phyloP scores from a whole-genome alignment of 2,113 vertebrate species.

The Uria lomvia region DNA sequence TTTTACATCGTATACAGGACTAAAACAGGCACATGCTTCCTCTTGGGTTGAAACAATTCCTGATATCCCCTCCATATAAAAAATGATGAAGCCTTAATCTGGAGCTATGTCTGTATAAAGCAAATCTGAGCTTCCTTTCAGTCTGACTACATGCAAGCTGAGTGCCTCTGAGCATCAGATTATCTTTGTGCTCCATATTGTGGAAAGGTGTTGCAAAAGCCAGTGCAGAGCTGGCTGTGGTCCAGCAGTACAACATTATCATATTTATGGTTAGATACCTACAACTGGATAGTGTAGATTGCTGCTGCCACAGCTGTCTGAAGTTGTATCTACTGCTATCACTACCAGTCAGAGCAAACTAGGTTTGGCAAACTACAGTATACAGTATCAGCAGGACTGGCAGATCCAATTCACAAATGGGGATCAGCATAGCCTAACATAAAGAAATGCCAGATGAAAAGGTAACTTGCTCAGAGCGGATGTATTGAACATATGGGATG shows the following conservation, averaged over 20 bases:
- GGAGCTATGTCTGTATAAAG: background rate
- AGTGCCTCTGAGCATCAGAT: background rate
- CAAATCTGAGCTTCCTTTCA: background rate
- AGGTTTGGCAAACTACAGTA: background rate
- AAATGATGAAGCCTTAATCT: background rate
- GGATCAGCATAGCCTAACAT: constrained; percentile 1
- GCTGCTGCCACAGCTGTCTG: constrained; percentile 21
- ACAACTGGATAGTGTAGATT: background rate
- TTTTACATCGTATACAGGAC: background rate
- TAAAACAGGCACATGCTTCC: background rate
- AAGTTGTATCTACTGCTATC: background rate
- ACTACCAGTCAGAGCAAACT: background rate
- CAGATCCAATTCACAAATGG: background rate
- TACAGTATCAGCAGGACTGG: background rate
- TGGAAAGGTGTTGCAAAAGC: background rate
- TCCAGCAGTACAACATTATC: background rate
- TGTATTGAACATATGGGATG: background rate
- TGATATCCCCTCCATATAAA: background rate
- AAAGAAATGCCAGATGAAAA: constrained; percentile 33
- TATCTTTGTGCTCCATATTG: background rate
- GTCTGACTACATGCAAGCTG: background rate
- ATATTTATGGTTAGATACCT: background rate
- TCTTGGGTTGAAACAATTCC: background rate
- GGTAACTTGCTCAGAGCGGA: background rate
- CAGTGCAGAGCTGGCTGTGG: background rate